Base-by-base conservation (phyloP, 2,888 invertebrate genomes). In the Orchesellides sinensis region DNA sequence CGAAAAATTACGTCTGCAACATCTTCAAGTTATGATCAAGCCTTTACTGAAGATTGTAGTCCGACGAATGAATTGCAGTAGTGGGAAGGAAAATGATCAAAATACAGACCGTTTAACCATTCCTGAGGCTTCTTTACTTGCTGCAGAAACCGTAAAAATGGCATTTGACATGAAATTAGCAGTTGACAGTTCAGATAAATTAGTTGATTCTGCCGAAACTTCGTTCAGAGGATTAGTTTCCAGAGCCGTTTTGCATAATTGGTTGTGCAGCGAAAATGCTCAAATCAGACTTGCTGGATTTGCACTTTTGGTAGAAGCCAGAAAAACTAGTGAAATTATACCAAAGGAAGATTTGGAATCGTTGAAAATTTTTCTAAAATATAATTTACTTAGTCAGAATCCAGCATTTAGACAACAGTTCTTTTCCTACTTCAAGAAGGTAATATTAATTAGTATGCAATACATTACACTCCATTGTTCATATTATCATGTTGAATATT, bases 391-490 rank as follows among this genome's bases (percentile, higher is more conserved):
- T 86, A 92, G 92, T 72, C 94, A 94, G 89, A 91, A 92, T 69
- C 93, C 95, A 0, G 92, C 92, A 79, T 93, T 94, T 86, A 91
- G 95, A 35, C 94, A 95, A 88, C 92, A 93, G 87, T 92, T 93
- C 69, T 89, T 94, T n/a, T 92, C 94, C 0, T 89, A 93, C 1
- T 91, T 95, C 68, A 94, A 94, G 89, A 96, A 96, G 92, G 94
- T 94, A 89, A 52, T 21, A 61, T n/a, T n/a, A n/a, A n/a, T n/a
- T n/a, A n/a, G n/a, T n/a, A n/a, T n/a, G n/a, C n/a, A n/a, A n/a
- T n/a, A n/a, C n/a, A n/a, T n/a, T n/a, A n/a, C n/a, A n/a, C n/a
- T n/a, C n/a, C n/a, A n/a, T n/a, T n/a, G n/a, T n/a, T n/a, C n/a
- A n/a, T n/a, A n/a, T n/a, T n/a, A n/a, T n/a, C n/a, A n/a, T n/a